phyloP scores from a whole-genome alignment of 2,888 invertebrate species.

The Mystacides longicornis region DNA sequence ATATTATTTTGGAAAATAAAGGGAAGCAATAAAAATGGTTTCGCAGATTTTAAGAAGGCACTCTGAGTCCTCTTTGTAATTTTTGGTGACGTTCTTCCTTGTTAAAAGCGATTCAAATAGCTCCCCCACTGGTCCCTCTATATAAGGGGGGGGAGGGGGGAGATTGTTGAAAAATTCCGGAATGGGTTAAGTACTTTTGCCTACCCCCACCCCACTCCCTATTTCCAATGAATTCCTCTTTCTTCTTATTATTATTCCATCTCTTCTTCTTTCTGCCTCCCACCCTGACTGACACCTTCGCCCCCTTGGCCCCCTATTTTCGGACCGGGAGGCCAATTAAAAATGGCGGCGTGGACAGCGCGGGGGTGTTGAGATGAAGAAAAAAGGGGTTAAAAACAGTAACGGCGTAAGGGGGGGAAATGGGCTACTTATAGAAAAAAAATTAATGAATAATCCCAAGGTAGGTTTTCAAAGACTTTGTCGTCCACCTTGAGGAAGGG shows the following conservation, averaged over 20 bases:
- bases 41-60: too few relatives aligned
- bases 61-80: too few relatives aligned
- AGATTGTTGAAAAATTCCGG: constrained; percentile 1
- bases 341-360: constrained; percentile 26
- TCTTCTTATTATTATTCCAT: constrained; percentile 5
- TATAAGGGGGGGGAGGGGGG: background rate
- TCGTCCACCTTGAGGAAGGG: too few relatives aligned
- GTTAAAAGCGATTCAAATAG: background rate
- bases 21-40: too few relatives aligned
- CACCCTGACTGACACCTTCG: background rate
- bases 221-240: constrained; percentile 5
- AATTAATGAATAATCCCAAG: too few relatives aligned
- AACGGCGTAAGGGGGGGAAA: too few relatives aligned
- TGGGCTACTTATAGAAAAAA: too few relatives aligned
- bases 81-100: background rate
- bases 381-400: constrained; percentile 11
- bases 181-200: background rate
- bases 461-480: too few relatives aligned
- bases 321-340: constrained; percentile 25
- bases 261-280: background rate
- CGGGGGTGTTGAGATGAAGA: constrained; percentile 15
- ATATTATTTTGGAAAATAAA: too few relatives aligned
- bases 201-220: background rate
- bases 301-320: constrained; percentile 7
- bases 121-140: background rate